Conservation (phyloP, 2,797 vertebrate species). For the Phoeniculus purpureus region DNA sequence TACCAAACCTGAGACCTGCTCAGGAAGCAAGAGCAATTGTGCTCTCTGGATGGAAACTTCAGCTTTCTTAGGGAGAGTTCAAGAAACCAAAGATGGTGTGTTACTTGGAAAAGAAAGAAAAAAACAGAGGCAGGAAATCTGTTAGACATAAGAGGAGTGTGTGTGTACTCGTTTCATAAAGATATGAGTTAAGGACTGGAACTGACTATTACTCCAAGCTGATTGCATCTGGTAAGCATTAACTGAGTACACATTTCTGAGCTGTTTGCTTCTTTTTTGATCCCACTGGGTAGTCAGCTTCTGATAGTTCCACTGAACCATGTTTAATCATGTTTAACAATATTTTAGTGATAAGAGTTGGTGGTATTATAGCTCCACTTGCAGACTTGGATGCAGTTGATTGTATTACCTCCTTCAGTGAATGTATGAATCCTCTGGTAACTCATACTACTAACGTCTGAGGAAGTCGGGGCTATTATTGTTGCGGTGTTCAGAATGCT, state of each 20-base stretch:
- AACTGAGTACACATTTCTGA: conserved; percentile 52
- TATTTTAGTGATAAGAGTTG: conserved; percentile 60
- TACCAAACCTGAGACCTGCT: conserved; percentile 11
- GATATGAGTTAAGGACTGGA: conserved; percentile 32
- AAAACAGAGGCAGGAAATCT: conserved; percentile 12
- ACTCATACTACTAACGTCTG: conserved; percentile 32
- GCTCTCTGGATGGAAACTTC: not conserved
- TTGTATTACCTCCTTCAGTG: conserved; percentile 58
- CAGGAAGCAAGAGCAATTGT: not conserved
- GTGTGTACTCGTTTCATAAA: conserved; percentile 28
- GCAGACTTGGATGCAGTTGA: conserved; percentile 61
- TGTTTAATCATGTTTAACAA: conserved; percentile 69
- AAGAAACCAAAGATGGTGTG: not conserved
- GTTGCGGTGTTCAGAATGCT: conserved; percentile 48
- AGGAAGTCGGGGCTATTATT: conserved; percentile 66
- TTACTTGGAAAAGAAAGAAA: not conserved
- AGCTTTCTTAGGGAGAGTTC: not conserved
- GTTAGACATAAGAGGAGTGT: conserved; percentile 8
- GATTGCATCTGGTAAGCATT: conserved; percentile 61
- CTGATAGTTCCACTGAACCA: conserved; percentile 60
- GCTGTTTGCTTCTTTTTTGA: conserved; percentile 44
- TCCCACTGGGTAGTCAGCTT: conserved; percentile 54
- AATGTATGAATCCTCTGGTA: conserved; percentile 53
- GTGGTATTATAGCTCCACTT: conserved; percentile 52
- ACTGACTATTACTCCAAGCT: conserved; percentile 35